Evolutionary conservation across 2,113 vertebrate genomes (phyloP), one percentile per base, ranked within the genome.

Genomic region (Peromyscus leucopus): DNA sequence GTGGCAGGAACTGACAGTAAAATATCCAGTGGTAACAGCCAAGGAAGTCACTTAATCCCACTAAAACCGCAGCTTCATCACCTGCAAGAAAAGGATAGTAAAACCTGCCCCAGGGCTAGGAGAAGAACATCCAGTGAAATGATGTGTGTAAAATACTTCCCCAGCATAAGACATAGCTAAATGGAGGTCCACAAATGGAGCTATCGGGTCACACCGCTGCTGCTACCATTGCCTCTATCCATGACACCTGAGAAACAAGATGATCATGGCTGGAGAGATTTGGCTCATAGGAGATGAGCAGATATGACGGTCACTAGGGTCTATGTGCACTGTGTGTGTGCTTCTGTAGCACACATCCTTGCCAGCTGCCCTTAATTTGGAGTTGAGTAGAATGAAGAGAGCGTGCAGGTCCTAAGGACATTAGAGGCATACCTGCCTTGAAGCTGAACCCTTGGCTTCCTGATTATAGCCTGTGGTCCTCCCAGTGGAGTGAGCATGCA

Each of bases 11-110:
- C 0, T n/a, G 39, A 89, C 55, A 61, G 36, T 46, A 74, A 89
- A 80, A 17, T 12, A 2, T 48, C 76, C 22, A 39, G 83, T 39
- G 55, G 91, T 65, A 93, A 87, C 4, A 65, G 33, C 15, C 59
- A 67, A 22, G 12, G 36, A 86, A 42, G 11, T 59, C 85, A 78
- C 19, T 96, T 95, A 89, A 92, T 94, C 28, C 80, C 28, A 24
- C 48, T 51, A 76, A 95, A 93, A 88, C 33, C 48, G 96, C 89
- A 86, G 69, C 78, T 94, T 80, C 10, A 26, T 86, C 16, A 22
- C 87, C 33, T 85, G 8, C 92, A 76, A 85, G 82, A 87, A 92
- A 93, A 82, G 42, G 72, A n/a, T 59, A 74, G 92, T 95, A 89
- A 89, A 90, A 59, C 15, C n/a, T 51, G n/a, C 69, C 31, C 28